Conservation (phyloP, 2,888 invertebrate species). For the Psylliodes chrysocephalus region DNA sequence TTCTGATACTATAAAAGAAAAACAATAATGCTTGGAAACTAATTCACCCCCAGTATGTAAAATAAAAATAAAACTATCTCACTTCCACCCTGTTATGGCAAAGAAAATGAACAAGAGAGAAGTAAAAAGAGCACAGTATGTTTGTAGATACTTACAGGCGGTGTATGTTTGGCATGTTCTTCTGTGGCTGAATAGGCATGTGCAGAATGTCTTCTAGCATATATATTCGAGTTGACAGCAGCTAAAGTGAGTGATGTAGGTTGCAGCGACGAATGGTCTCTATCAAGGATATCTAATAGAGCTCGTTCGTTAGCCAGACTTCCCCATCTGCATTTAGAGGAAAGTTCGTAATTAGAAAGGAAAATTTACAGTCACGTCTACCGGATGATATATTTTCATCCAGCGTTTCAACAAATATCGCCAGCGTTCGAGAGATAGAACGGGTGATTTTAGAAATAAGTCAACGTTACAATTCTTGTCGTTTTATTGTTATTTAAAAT, state of each 20-base stretch:
- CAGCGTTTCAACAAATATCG: constrained; percentile 5
- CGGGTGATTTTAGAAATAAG: too few species aligned
- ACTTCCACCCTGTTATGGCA: too few species aligned
- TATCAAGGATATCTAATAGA: constrained; percentile 57
- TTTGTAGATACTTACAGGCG: constrained; percentile 32
- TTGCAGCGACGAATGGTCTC: constrained; percentile 54
- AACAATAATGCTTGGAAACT: too few species aligned
- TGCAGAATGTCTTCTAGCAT: constrained; percentile 62
- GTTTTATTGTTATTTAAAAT: too few species aligned
- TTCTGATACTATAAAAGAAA: too few species aligned
- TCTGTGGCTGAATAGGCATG: constrained; percentile 58
- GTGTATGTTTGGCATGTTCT: constrained; percentile 44
- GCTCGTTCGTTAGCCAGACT: constrained; percentile 57
- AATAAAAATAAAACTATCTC: too few species aligned
- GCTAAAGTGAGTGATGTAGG: constrained; percentile 58
- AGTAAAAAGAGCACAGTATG: too few species aligned
- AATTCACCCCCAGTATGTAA: too few species aligned
- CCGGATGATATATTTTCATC: not conserved
- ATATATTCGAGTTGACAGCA: constrained; percentile 60
- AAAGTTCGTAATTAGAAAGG: constrained; percentile 16
- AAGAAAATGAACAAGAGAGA: too few species aligned
- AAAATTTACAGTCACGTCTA: constrained; percentile 20
- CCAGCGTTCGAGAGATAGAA: too few species aligned
- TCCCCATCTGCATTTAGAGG: constrained; percentile 56
- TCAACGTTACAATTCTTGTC: too few species aligned